Evolutionary conservation across 2,113 vertebrate genomes (phyloP).

Genomic region (Calonectris borealis): DNA sequence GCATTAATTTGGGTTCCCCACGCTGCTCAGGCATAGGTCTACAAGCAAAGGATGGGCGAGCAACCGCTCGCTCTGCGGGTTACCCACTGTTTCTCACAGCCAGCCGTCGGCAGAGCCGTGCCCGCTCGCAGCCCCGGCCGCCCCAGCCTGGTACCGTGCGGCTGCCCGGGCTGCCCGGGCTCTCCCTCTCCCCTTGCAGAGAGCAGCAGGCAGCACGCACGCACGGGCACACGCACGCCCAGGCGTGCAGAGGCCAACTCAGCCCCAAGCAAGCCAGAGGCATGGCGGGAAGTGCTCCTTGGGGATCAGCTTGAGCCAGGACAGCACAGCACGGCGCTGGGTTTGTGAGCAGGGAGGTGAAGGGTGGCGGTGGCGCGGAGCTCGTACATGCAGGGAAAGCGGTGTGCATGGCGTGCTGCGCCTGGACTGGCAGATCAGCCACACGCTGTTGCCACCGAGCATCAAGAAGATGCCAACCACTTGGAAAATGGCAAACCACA

Average conservation of each 20-base stretch:
- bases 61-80: rapidly evolving
- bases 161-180: background rate
- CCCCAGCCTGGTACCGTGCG: background rate
- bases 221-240: rapidly evolving
- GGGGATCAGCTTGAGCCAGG: rapidly evolving
- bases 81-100: background rate
- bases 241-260: background rate
- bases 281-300: background rate
- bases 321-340: rapidly evolving
- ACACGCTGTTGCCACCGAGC: rapidly evolving
- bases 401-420: background rate
- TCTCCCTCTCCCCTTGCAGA: background rate
- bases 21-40: background rate
- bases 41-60: background rate
- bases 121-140: rapidly evolving
- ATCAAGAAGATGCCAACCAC: rapidly evolving
- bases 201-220: background rate
- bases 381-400: background rate
- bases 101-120: background rate
- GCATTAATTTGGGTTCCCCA: background rate
- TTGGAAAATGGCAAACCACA: background rate
- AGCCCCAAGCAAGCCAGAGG: background rate
- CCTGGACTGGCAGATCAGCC: background rate
- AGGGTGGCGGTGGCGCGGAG: background rate
- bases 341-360: background rate